Evolutionary conservation across 2,888 invertebrate species (phyloP), one percentile per base, ranked within the genome.

Genomic region (Synergus gifuensis): DNA sequence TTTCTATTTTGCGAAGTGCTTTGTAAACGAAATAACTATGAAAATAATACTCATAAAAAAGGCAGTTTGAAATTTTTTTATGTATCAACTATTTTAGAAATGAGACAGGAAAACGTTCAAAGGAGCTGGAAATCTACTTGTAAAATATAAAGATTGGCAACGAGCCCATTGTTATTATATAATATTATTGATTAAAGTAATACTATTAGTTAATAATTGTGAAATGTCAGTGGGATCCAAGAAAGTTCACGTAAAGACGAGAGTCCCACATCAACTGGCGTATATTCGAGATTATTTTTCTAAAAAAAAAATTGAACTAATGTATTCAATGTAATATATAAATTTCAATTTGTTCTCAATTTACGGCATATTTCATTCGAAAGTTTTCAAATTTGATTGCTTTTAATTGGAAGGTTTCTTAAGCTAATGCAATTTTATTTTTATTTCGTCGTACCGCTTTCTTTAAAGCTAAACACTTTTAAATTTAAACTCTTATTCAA

Each of bases 121-220:
- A 73, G n/a, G 54, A 73, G 36, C 73, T 73, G 54, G 18, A 73
- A 73, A 73, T 73, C 49, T 73, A 54, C 49, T 73, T 73, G 73
- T 73, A 73, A 73, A 73, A 73, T 73, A 73, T 54, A 28, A 73
- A 54, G 36, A 73, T 49, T 73, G 54, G 54, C 73, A 54, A 86
- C 85, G 86, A 86, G 84, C 86, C 86, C 85, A 87, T 87, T 87
- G 87, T 87, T 87, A 87, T 85, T 86, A 87, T 86, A 85, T 85
- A 83, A 85, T 86, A 85, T 87, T 86, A 86, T 85, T 84, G 82
- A 85, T 83, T 86, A 85, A 86, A 86, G 79, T 87, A 87, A 86
- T 85, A 60, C 11, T 60, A 86, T 84, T 86, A 86, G 86, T 85
- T 86, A 79, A 85, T 84, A 81, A 81, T 86, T 84, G 82, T 85